Evolutionary conservation across 2,888 invertebrate genomes (phyloP), one percentile per base, ranked within the genome.

Genomic region (Nemapogon koenigi): DNA sequence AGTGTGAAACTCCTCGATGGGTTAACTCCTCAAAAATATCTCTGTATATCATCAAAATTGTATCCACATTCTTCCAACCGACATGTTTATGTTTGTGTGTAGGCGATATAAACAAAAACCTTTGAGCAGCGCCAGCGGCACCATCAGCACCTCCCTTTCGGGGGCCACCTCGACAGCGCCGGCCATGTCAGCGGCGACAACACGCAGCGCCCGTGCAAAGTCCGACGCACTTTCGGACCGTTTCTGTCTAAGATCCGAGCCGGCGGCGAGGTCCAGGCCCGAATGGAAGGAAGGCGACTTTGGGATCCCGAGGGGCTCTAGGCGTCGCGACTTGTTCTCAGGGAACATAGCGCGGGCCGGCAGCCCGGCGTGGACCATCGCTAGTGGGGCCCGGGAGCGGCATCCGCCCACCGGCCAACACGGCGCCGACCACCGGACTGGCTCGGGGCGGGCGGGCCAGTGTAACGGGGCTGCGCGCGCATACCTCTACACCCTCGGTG

Each of bases 251-350:
- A 55, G 40, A 56, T 53, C 46, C 54, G 59, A 49, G 52, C 40
- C 17, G 43, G 89, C 89, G 53, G 90, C 88, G 56, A 89, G 83
- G 65, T 91, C 91, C 50, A 91, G 81, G 41, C 91, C 91, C 70
- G 90, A 90, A 71, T 92, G 91, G 72, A 91, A 91, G 61, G 91
- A 91, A 48, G 91, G 91, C 55, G 91, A 91, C 71, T 92, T 92
- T 51, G 91, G 91, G 59, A 91, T 87, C 49, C 91, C 89, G 64
- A 87, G 79, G 52, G 83, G 82, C 57, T 83, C 82, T 62, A 81
- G 78, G 58, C 75, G 78, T 48, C 73, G 76, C 61, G 79, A 72
- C 59, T 73, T 73, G 49, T 59, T 59, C 63, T 75, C 73, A 68
- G 70, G 66, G 62, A 79, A 78, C 76, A 75, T 75, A 70, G 76